A percentile compares a stretch with the other conserved stretches of the same genome.
Evolutionary conservation across 2,113 vertebrate genomes (phyloP).

Genomic region (Spizaetus ornatus): DNA sequence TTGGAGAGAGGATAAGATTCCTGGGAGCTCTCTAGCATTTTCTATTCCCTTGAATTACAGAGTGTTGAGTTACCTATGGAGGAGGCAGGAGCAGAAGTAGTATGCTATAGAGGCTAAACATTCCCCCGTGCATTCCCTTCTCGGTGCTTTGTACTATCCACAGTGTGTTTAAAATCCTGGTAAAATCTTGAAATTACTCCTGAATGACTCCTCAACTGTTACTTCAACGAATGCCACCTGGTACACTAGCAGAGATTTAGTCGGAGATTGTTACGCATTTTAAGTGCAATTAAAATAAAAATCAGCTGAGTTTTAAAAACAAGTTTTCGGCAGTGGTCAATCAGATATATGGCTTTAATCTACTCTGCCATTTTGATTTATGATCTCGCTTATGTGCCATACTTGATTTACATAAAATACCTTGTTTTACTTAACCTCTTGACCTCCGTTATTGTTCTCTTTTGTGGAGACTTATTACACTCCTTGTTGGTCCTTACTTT

Average conservation of each 20-base stretch:
- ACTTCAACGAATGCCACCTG: background rate
- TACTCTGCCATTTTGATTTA: background rate
- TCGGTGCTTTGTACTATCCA: background rate
- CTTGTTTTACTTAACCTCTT: background rate
- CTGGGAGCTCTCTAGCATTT: background rate
- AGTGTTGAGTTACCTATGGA: background rate
- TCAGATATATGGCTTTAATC: background rate
- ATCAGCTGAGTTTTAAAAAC: background rate
- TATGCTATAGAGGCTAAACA: background rate
- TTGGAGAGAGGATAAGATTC: background rate
- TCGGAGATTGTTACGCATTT: background rate
- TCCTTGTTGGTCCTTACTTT: background rate
- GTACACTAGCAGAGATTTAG: background rate
- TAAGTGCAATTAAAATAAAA: background rate
- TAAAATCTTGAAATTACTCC: background rate
- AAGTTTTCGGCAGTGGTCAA: background rate
- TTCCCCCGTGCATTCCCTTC: fast-evolving
- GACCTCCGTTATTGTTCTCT: background rate
- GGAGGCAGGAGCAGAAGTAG: background rate
- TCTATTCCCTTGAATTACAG: background rate
- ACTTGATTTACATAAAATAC: background rate
- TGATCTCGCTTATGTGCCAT: background rate
- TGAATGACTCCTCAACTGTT: background rate
- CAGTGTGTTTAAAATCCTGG: fast-evolving
- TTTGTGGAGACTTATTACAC: background rate